Percentiles rank a stretch among this genome's conserved stretches.
phyloP scores from a whole-genome alignment of 1,140 invertebrate species.

The Caerostris extrusa region DNA sequence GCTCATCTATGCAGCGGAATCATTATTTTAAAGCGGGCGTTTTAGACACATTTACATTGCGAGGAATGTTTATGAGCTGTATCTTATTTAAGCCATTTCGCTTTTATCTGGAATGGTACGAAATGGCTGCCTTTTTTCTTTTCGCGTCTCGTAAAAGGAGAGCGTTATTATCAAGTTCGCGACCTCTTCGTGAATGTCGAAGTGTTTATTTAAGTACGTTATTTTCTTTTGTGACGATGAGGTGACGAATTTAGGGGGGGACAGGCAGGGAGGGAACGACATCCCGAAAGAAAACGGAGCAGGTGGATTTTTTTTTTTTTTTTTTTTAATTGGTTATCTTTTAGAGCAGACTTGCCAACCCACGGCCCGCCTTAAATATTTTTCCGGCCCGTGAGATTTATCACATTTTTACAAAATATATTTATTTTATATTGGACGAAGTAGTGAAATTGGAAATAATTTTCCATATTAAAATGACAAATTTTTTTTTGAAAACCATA shows the following conservation, averaged over 20 bases:
- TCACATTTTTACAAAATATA: too few relatives aligned
- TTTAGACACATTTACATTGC: conserved; percentile 69
- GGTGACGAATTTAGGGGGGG: not conserved
- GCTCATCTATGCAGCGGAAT: conserved; percentile 54
- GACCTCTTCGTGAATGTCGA: conserved; percentile 48
- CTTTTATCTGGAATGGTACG: conserved; percentile 67
- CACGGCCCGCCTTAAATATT: too few relatives aligned
- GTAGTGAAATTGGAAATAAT: too few relatives aligned
- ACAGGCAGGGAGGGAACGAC: too few relatives aligned
- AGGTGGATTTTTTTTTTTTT: too few relatives aligned
- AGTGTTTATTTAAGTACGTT: conserved; percentile 55
- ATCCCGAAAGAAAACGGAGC: too few relatives aligned
- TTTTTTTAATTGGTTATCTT: too few relatives aligned
- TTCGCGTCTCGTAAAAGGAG: conserved; percentile 27
- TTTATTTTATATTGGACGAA: too few relatives aligned
- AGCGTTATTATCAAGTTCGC: conserved; percentile 61
- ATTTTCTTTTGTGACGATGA: conserved; percentile 27
- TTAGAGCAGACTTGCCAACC: too few relatives aligned
- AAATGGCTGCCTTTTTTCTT: conserved; percentile 3
- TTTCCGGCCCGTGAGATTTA: too few relatives aligned
- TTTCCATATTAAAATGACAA: too few relatives aligned
- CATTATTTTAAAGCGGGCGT: conserved; percentile 56
- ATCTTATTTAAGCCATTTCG: conserved; percentile 55
- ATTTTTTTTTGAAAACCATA: too few relatives aligned
- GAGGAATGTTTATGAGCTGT: conserved; percentile 61